Base-by-base conservation (phyloP, 2,113 vertebrate species). In the Cisticola juncidis region DNA sequence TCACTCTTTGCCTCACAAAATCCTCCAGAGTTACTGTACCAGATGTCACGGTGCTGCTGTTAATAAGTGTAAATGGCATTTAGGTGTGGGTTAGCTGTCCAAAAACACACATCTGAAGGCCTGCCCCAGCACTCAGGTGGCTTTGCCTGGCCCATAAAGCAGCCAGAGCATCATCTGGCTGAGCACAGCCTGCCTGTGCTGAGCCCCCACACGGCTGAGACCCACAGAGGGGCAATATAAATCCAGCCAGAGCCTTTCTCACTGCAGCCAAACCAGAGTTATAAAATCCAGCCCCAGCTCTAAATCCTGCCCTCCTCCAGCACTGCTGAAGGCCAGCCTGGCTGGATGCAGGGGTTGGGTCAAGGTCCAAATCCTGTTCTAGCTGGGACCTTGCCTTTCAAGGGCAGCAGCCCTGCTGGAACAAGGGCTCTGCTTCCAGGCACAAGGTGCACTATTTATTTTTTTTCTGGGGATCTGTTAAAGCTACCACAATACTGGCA, bases 1-100 rank as follows among this genome's bases (percentile, higher is more conserved):
- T 93, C 94, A 95, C 64, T 48, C 66, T 84, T 87, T 86, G 72
- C 47, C 90, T 95, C 84, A 80, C 82, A 38, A 70, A 96, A 80
- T 90, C 86, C 69, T 85, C n/a, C 47, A 17, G 87, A 48, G 80
- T 90, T 90, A 68, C 94, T 69, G 85, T 72, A 81, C 64, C 7
- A 5, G 82, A 78, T 86, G 76, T 57, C 86, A 68, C 80, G 1
- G 18, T 22, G 81, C 89, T 93, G 86, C 65, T 35, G 47, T 60
- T 86, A 88, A 64, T 28, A 78, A 50, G 80, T 64, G 82, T 51
- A 81, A 95, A 88, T 40, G 69, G 72, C 50, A 73, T 82, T 64
- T 35, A 85, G 57, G 38, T 54, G 70, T 0, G 18, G 62, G 70
- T 70, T 79, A 48, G 53, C 16, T 78, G 85, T 88, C 79, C 88